phyloP scores from a whole-genome alignment of 2,888 invertebrate genomes.

The Monoplex corrugatus region DNA sequence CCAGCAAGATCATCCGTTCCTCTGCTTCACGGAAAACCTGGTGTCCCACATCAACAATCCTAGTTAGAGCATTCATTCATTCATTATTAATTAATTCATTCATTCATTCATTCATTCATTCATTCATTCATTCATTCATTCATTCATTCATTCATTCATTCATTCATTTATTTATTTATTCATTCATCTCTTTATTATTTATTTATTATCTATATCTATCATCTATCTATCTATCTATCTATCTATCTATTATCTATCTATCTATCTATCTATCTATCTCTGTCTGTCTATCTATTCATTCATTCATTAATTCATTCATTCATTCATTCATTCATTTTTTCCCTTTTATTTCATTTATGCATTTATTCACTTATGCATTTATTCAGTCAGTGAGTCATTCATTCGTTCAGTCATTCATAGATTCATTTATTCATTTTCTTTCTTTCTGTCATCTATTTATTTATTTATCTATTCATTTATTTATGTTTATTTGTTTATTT shows the following conservation, averaged over 20 bases:
- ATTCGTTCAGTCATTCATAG: too few relatives aligned
- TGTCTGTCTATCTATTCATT: neutral
- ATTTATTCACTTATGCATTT: neutral
- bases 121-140: neutral
- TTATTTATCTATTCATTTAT: neutral
- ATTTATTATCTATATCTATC: neutral
- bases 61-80: too few relatives aligned
- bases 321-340: neutral
- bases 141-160: neutral
- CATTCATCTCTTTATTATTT: neutral
- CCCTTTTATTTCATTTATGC: too few relatives aligned
- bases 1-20: too few relatives aligned
- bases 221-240: neutral
- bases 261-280: neutral
- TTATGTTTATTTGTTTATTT: neutral
- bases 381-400: too few relatives aligned
- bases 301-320: too few relatives aligned
- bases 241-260: neutral
- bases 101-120: too few relatives aligned
- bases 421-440: neutral
- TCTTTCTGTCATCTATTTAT: too few relatives aligned
- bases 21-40: too few relatives aligned
- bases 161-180: neutral
- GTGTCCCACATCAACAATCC: too few relatives aligned
- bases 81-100: too few relatives aligned